These are phyloP conservation scores for Margaritifera margaritifera DNA, from an alignment of 2,888 invertebrate genomes.

Conservation along the genomic window DNA sequence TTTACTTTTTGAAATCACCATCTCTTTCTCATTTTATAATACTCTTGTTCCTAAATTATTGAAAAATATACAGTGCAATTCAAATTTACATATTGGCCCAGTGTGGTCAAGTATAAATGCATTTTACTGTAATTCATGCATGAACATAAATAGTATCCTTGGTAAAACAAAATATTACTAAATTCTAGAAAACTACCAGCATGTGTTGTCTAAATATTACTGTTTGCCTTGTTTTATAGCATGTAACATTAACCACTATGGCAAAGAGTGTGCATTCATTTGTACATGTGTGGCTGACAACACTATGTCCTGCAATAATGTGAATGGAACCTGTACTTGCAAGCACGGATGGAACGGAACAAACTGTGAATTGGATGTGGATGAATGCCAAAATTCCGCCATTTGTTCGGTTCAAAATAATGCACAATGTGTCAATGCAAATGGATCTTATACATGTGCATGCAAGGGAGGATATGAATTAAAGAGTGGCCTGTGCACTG, in stretches of 20 bases:
- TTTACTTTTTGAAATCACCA: too few species aligned
- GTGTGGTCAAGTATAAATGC: too few species aligned
- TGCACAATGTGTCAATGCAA: conserved; percentile 24
- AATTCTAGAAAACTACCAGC: too few species aligned
- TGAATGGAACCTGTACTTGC: conserved; percentile 32
- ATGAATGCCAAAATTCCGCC: conserved; percentile 26
- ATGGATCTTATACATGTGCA: conserved; percentile 28
- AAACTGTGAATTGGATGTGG: conserved; percentile 25
- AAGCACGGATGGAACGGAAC: conserved; percentile 28
- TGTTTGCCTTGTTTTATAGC: conserved; percentile 12
- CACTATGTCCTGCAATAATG: conserved; percentile 25
- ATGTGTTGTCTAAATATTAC: too few species aligned
- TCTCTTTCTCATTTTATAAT: too few species aligned
- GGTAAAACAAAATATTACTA: too few species aligned
- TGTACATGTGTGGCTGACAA: conserved; percentile 26
- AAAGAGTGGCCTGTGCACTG: conserved; percentile 9
- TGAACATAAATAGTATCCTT: too few species aligned
- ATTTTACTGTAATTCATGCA: too few species aligned
- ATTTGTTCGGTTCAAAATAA: conserved; percentile 20
- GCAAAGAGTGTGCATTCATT: conserved; percentile 19
- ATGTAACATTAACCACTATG: conserved; percentile 20
- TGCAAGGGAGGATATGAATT: conserved; percentile 30
- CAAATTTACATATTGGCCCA: too few species aligned
- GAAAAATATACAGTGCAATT: too few species aligned
- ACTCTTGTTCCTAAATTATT: too few species aligned